A percentile compares a stretch with the other conserved stretches of the same genome.
phyloP scores from a whole-genome alignment of 2,113 vertebrate genomes.

The Vidua chalybeata region DNA sequence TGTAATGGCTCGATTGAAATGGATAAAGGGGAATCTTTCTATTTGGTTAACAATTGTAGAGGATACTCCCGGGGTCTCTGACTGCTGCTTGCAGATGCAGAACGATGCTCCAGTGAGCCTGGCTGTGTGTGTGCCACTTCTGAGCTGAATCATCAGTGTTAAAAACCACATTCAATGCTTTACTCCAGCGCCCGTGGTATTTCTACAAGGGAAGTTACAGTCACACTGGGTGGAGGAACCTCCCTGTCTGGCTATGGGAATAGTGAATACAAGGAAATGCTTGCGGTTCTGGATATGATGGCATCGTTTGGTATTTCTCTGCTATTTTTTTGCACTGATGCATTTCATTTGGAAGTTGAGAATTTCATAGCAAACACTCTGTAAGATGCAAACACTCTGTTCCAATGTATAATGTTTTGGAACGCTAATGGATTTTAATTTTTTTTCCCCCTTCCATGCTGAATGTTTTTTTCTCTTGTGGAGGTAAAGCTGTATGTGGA shows the following conservation, averaged over 20 bases:
- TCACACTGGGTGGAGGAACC: conserved; percentile 61
- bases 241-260: conserved; percentile 65
- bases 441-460: neutral
- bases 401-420: conserved; percentile 25
- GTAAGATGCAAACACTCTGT: conserved; percentile 24
- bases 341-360: conserved; percentile 21
- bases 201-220: conserved; percentile 64
- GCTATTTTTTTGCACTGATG: conserved; percentile 57
- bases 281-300: conserved; percentile 60
- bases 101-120: neutral
- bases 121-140: conserved; percentile 29
- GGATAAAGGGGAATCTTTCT: neutral
- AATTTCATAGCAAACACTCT: conserved; percentile 17
- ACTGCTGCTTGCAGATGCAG: neutral
- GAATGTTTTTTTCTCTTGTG: conserved; percentile 27
- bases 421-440: neutral
- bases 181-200: conserved; percentile 5
- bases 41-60: neutral
- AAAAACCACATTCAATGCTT: conserved; percentile 60
- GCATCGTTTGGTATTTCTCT: conserved; percentile 54
- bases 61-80: neutral
- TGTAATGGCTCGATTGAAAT: neutral
- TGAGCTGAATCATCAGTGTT: conserved; percentile 48
- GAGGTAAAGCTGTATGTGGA: conserved; percentile 22
- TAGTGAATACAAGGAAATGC: conserved; percentile 68